A percentile compares a stretch with the other conserved stretches of the same genome.
Evolutionary conservation across 2,888 invertebrate genomes (phyloP).

Genomic region (Aspidapion aeneum): DNA sequence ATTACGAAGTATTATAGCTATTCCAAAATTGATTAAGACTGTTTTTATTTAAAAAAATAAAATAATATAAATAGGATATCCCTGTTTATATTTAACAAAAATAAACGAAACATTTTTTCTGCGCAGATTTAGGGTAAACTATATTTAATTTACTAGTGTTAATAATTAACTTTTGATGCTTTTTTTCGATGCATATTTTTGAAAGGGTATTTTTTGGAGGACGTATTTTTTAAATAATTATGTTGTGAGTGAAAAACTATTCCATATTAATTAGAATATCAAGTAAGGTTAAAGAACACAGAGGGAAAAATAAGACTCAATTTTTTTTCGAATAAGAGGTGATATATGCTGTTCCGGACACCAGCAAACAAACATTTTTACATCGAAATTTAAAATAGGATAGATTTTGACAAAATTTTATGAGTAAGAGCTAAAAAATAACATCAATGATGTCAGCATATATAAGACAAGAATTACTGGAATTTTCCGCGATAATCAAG

Average conservation of each 20-base stretch:
- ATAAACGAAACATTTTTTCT: slow-evolving; percentile 10
- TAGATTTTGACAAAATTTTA: background rate
- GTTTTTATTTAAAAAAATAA: slow-evolving; percentile 18
- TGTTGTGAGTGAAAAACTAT: slow-evolving; percentile 15
- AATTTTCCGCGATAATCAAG: no score
- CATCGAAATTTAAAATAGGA: background rate
- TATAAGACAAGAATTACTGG: slow-evolving; percentile 13
- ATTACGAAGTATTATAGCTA: no score
- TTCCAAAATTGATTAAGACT: slow-evolving; percentile 33
- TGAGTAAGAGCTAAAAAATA: no score
- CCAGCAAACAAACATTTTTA: slow-evolving; percentile 13
- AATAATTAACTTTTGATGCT: slow-evolving; percentile 17
- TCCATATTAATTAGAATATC: slow-evolving; percentile 14
- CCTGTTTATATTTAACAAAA: slow-evolving; percentile 18
- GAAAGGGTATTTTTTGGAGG: slow-evolving; percentile 24
- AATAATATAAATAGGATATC: slow-evolving; percentile 23
- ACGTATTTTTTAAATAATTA: slow-evolving; percentile 23
- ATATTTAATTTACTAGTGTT: slow-evolving; percentile 5
- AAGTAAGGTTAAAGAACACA: slow-evolving; percentile 18
- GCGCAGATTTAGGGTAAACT: slow-evolving; percentile 17
- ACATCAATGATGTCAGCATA: no score
- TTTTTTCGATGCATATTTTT: slow-evolving; percentile 25
- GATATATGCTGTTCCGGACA: slow-evolving; percentile 33
- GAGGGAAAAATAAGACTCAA: slow-evolving; percentile 35
- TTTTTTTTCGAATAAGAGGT: no score